Evolutionary conservation across 2,113 vertebrate genomes (phyloP).

Genomic region (Rhabdomys dilectus): DNA sequence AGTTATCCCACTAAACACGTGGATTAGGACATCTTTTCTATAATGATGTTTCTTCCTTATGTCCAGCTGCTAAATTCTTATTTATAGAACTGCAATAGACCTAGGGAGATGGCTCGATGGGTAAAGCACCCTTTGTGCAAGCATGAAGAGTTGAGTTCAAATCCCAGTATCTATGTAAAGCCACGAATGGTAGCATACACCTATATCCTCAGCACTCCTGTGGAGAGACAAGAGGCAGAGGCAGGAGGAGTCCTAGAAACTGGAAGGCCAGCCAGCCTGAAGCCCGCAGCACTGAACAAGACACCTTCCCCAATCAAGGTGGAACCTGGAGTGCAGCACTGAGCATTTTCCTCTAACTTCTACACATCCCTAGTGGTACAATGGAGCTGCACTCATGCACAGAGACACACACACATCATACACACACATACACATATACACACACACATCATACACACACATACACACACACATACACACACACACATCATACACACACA

Average conservation of each 20-base stretch:
- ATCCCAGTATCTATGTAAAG: not conserved
- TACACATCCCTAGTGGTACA: not conserved
- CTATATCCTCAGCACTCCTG: not conserved
- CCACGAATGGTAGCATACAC: not conserved
- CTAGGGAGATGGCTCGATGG: not conserved
- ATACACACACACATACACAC: not conserved
- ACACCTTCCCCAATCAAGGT: not conserved
- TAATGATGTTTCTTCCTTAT: not conserved
- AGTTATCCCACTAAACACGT: not conserved
- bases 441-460: not conserved
- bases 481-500: not conserved
- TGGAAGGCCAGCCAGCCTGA: not conserved
- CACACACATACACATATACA: not conserved
- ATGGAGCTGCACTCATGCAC: too few relatives aligned
- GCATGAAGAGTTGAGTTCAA: not conserved
- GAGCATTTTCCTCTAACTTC: not conserved
- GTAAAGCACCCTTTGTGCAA: not conserved
- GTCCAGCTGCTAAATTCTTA: not conserved
- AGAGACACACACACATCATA: not conserved
- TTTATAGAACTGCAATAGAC: not conserved
- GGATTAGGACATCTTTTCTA: slow-evolving; percentile 6
- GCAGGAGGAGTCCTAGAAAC: not conserved
- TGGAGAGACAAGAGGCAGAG: not conserved
- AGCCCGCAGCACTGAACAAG: not conserved
- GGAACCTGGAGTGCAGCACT: too few relatives aligned